Evolutionary conservation across 2,888 invertebrate genomes (phyloP), one percentile per base, ranked within the genome.

Genomic region (Uloborus plumipes): DNA sequence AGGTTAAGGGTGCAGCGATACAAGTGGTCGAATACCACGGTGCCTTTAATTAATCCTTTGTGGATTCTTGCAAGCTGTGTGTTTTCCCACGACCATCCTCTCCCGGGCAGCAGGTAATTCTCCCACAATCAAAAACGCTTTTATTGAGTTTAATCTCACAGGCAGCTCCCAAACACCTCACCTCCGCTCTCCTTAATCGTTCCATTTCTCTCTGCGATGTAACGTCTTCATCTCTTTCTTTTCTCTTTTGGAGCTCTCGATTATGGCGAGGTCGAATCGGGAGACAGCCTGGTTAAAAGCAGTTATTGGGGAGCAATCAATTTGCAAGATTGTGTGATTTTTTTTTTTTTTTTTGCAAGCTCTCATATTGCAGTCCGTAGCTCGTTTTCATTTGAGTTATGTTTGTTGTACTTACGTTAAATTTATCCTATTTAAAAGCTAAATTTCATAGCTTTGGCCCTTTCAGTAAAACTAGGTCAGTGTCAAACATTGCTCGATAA

Each of bases 101-200:
- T 76, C 49, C 76, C 71, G 53, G 69, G 50, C 77, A 73, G 76
- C 53, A 55, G 76, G 77, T 50, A n/a, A 0, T 50, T 62, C 65
- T 84, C 84, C 66, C 84, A 84, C 84, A 84, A 84, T 84, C 84
- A 84, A 79, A 84, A 84, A 84, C 84, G 78, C 79, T 84, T 84
- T 84, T 84, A 84, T 84, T 84, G 84, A 77, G 84, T 79, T 79
- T 84, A 84, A 84, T 84, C 83, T 83, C 83, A 77, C 83, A 77
- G 83, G 75, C 83, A 77, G 72, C 83, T 76, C 83, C 76, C 77
- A 77, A 73, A 73, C 83, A 77, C 83, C 77, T 83, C 76, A 82
- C 71, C 75, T 71, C 75, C 70, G 53, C 81, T 71, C 75, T 18
- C 70, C 75, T 70, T 82, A 76, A 75, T 82, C 81, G 81, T 66